These are phyloP conservation scores for Recurvirostra avosetta DNA, from an alignment of 2,113 vertebrate species.

Conservation along the genomic window DNA sequence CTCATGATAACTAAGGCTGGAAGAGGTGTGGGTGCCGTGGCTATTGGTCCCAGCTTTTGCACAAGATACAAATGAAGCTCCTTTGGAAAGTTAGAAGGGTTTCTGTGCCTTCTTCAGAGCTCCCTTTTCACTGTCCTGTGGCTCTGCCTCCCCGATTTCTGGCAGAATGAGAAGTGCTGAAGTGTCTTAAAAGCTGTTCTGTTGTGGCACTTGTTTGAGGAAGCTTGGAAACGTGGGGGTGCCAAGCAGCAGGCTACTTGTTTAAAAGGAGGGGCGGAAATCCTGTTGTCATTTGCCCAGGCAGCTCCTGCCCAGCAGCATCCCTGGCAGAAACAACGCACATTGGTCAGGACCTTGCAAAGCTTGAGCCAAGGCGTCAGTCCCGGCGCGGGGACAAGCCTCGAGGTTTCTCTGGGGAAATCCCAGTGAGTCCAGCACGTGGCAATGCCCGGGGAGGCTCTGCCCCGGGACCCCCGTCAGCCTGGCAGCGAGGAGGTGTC, in stretches of 20 bases:
- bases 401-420: neutral
- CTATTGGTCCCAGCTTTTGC: too few relatives aligned
- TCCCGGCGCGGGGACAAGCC: fast-evolving
- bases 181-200: neutral
- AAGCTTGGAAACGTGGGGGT: neutral
- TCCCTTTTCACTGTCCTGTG: neutral
- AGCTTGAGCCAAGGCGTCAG: neutral
- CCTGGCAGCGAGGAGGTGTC: too few relatives aligned
- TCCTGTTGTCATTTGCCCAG: neutral
- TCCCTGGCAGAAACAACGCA: neutral
- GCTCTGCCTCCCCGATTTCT: neutral
- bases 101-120: neutral
- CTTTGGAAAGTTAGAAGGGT: too few relatives aligned
- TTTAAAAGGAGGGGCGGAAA: neutral
- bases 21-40: too few relatives aligned
- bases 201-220: neutral
- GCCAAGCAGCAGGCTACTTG: neutral
- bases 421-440: neutral
- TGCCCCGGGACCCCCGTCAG: neutral
- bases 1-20: too few relatives aligned
- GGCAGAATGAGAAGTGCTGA: neutral
- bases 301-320: neutral
- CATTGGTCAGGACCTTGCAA: neutral
- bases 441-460: neutral
- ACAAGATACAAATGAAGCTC: too few relatives aligned